Evolutionary conservation across 2,113 vertebrate genomes (phyloP).

Genomic region (Channa maculata): DNA sequence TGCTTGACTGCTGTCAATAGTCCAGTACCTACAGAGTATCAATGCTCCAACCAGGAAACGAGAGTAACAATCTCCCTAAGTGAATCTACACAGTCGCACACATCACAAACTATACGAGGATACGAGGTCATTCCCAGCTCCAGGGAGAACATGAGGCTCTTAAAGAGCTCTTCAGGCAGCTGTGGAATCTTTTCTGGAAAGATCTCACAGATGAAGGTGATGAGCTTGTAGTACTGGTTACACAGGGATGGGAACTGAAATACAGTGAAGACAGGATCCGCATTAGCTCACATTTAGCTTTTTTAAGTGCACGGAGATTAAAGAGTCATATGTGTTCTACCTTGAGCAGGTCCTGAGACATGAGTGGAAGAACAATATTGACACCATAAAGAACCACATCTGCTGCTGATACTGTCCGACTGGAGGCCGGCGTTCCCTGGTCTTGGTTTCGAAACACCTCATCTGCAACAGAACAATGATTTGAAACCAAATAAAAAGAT

Average conservation of each 20-base stretch:
- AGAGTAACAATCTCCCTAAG: too few species aligned
- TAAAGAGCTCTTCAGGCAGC: slow-evolving; percentile 98
- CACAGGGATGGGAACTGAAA: slow-evolving; percentile 96
- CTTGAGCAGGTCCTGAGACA: slow-evolving; percentile 98
- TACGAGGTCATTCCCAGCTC: slow-evolving; percentile 99
- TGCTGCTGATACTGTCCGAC: slow-evolving; percentile 92
- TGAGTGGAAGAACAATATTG: slow-evolving; percentile 96
- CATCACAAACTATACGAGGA: slow-evolving; percentile 83
- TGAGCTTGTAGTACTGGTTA: slow-evolving; percentile 99
- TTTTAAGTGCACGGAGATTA: too few species aligned
- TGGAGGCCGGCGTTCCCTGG: slow-evolving; percentile 88
- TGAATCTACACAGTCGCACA: too few species aligned
- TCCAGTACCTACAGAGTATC: too few species aligned
- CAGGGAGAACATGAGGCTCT: slow-evolving; percentile 98
- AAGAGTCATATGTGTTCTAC: slow-evolving; percentile 73
- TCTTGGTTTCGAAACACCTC: slow-evolving; percentile 97
- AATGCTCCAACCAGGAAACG: too few species aligned
- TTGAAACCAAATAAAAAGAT: background rate
- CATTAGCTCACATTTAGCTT: too few species aligned
- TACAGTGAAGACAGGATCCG: background rate
- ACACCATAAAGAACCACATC: slow-evolving; percentile 98
- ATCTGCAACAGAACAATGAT: slow-evolving; percentile 76
- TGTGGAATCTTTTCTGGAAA: slow-evolving; percentile 99
- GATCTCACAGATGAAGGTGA: slow-evolving; percentile 99
- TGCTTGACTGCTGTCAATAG: too few species aligned